Percentiles rank a stretch among this genome's conserved stretches.
Evolutionary conservation across 2,113 vertebrate genomes (phyloP).

Genomic region (Choloepus hoffmanni): DNA sequence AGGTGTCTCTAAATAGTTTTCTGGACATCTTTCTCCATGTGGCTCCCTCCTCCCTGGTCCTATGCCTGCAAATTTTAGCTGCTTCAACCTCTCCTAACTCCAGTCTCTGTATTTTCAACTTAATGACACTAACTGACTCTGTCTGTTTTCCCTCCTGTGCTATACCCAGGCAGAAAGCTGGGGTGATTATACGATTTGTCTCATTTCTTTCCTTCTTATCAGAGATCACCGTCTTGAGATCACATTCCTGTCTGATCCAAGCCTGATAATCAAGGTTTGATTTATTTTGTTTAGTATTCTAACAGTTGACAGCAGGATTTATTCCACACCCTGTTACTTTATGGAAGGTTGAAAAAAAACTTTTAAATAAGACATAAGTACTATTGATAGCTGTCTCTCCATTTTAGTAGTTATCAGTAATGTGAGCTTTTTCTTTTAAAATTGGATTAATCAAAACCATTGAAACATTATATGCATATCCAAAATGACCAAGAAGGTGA

Average conservation of each 20-base stretch:
- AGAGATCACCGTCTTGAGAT: background rate
- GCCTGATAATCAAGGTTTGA: background rate
- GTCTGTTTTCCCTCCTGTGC: background rate
- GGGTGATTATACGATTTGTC: background rate
- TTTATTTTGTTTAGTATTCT: background rate
- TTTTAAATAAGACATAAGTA: background rate
- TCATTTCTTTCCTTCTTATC: background rate
- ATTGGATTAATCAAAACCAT: background rate
- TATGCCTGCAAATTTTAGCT: background rate
- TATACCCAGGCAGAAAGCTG: background rate
- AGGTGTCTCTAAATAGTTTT: background rate
- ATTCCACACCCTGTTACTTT: background rate
- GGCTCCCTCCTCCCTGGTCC: background rate
- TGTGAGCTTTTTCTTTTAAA: background rate
- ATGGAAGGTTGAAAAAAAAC: background rate
- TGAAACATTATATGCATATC: background rate
- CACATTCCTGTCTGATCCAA: background rate
- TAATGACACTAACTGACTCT: background rate
- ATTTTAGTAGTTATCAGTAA: background rate
- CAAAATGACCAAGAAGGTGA: background rate
- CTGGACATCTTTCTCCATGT: background rate
- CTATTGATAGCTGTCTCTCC: background rate
- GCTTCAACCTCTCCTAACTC: background rate
- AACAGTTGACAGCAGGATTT: background rate
- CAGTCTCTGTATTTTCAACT: background rate